phyloP scores from a whole-genome alignment of 2,888 invertebrate species.

The Pandemis cinnamomeana region DNA sequence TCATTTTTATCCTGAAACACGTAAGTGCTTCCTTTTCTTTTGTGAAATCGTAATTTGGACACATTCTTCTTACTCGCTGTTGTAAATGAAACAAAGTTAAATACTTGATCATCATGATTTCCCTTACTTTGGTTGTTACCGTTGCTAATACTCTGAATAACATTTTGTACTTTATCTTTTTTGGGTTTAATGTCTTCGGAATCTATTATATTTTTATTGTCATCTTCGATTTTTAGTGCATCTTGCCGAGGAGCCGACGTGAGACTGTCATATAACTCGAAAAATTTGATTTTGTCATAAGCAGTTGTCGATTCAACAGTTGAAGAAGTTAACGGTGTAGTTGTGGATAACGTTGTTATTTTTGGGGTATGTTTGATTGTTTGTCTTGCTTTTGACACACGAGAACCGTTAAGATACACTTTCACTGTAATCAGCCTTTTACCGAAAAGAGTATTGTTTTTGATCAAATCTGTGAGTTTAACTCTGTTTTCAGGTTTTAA shows the following conservation, averaged over 20 bases:
- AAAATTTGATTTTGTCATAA: conserved; percentile 73
- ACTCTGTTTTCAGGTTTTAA: conserved; percentile 3
- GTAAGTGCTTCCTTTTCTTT: neutral
- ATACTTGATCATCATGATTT: conserved; percentile 60
- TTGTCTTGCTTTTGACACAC: neutral
- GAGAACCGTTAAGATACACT: neutral
- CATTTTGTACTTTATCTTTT: conserved; percentile 53
- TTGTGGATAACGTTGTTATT: neutral
- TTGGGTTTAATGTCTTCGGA: conserved; percentile 43
- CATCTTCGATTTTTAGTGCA: conserved; percentile 28
- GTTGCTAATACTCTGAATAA: conserved; percentile 50
- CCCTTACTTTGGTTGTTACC: conserved; percentile 50
- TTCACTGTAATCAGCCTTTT: conserved; percentile 14
- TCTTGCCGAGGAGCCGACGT: conserved; percentile 47
- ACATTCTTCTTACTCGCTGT: neutral
- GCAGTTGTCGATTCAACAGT: conserved; percentile 7
- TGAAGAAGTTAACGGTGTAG: neutral
- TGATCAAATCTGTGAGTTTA: neutral
- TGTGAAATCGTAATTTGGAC: neutral
- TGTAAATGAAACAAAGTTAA: conserved; percentile 36
- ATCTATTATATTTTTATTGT: conserved; percentile 40
- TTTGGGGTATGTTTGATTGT: neutral
- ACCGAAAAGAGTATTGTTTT: neutral
- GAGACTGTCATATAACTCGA: conserved; percentile 70
- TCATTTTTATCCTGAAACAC: neutral